phyloP scores from a whole-genome alignment of 2,797 vertebrate species.

The Microctenopoma stevenorrisi region DNA sequence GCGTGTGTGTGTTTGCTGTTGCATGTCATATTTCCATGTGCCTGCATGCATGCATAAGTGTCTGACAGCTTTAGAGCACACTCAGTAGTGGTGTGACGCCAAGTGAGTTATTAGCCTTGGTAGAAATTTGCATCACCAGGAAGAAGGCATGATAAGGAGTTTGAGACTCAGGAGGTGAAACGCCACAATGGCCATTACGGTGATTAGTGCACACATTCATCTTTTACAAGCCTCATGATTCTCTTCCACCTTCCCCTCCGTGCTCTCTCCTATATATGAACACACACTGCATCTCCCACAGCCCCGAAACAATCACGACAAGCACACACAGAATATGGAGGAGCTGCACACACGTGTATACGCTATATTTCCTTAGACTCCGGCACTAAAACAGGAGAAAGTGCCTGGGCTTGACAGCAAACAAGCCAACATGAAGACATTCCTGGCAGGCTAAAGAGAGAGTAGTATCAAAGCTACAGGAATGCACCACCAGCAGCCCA shows the following conservation, averaged over 20 bases:
- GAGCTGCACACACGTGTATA: constrained; percentile 55
- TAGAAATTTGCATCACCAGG: constrained; percentile 69
- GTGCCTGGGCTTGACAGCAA: constrained; percentile 68
- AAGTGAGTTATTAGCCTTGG: constrained; percentile 55
- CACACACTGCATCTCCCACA: constrained; percentile 48
- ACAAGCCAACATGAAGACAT: constrained; percentile 72
- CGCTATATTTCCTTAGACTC: constrained; percentile 50
- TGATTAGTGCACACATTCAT: constrained; percentile 68
- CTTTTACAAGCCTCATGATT: constrained; percentile 62
- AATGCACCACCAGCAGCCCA: constrained; percentile 71
- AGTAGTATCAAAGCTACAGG: constrained; percentile 76
- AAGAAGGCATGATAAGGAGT: constrained; percentile 62
- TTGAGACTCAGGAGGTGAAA: constrained; percentile 65
- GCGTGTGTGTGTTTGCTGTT: neutral
- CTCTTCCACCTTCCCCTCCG: constrained; percentile 14
- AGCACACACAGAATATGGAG: constrained; percentile 42
- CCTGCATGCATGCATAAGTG: constrained; percentile 36
- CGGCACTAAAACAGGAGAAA: constrained; percentile 63
- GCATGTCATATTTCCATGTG: constrained; percentile 22
- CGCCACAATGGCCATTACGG: constrained; percentile 60
- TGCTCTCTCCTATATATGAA: constrained; percentile 33
- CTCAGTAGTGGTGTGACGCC: constrained; percentile 23
- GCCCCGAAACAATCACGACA: constrained; percentile 66
- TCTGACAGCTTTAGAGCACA: constrained; percentile 18
- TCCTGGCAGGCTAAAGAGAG: constrained; percentile 72